Percentiles rank a stretch among this genome's conserved stretches.
Conservation (phyloP, 2,888 invertebrate genomes). For the Pyrocoelia pectoralis region DNA sequence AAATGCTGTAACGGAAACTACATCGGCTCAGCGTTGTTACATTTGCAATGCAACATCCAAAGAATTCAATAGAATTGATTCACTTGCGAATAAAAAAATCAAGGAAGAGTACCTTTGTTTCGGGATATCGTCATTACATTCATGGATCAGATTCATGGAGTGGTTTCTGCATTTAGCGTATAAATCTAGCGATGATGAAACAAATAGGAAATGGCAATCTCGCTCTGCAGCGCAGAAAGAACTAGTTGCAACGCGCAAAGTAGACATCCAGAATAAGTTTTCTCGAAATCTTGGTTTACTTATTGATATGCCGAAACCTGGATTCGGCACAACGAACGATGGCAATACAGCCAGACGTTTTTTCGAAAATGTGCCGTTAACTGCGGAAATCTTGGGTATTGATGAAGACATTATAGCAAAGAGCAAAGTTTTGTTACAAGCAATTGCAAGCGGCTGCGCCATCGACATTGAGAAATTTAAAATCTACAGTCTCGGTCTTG, state of each 20-base stretch:
- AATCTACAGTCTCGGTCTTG: not conserved
- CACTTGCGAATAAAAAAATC: not conserved
- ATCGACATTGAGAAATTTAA: not conserved
- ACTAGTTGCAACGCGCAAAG: not conserved
- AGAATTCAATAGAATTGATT: slow-evolving; percentile 18
- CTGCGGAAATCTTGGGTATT: not conserved
- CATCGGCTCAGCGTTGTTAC: slow-evolving; percentile 7
- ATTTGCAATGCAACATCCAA: not conserved
- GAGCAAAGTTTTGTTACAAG: not conserved
- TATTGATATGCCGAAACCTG: not conserved
- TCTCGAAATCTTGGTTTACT: not conserved
- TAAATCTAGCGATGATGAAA: no score
- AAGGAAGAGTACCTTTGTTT: slow-evolving; percentile 1
- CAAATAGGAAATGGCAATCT: not conserved
- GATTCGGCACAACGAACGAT: slow-evolving; percentile 2
- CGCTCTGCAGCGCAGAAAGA: not conserved
- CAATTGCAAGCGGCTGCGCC: not conserved
- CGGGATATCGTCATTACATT: slow-evolving; percentile 18
- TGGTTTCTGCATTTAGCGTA: slow-evolving; percentile 19
- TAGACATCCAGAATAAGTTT: not conserved
- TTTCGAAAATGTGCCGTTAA: not conserved
- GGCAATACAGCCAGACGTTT: slow-evolving; percentile 11
- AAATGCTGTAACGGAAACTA: slow-evolving; percentile 6
- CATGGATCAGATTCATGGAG: slow-evolving; percentile 28
- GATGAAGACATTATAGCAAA: not conserved